phyloP scores from a whole-genome alignment of 2,888 invertebrate genomes.

The Agrenia bidenticulata region DNA sequence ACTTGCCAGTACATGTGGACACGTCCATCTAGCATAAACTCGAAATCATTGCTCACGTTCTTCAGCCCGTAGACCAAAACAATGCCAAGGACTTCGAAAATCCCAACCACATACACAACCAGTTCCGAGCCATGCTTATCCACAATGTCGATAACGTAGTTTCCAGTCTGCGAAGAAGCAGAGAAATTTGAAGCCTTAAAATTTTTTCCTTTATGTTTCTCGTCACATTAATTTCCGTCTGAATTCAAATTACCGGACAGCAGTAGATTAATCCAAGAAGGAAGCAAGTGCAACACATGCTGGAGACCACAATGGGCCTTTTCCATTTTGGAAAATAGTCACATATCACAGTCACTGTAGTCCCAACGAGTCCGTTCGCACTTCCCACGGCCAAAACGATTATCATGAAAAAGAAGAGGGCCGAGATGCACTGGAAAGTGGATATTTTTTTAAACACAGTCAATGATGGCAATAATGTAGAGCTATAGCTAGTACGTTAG shows the following conservation, averaged over 20 bases:
- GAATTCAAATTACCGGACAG: neutral
- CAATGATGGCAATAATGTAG: too few species aligned
- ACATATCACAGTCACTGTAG: constrained; percentile 67
- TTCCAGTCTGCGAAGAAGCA: constrained; percentile 61
- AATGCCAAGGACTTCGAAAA: constrained; percentile 1
- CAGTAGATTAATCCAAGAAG: constrained; percentile 69
- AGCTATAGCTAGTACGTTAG: constrained; percentile 13
- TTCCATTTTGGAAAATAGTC: constrained; percentile 67
- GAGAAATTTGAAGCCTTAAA: neutral
- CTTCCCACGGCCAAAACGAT: constrained; percentile 75
- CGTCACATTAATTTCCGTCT: too few species aligned
- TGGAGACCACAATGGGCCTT: constrained; percentile 64
- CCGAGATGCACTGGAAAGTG: constrained; percentile 56
- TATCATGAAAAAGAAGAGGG: constrained; percentile 81
- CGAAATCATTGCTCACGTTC: constrained; percentile 14
- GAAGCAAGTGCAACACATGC: constrained; percentile 63
- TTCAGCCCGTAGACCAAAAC: constrained; percentile 5
- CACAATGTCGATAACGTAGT: constrained; percentile 63
- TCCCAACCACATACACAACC: constrained; percentile 9
- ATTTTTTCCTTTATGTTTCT: neutral
- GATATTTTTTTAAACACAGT: too few species aligned
- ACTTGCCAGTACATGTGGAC: constrained; percentile 1
- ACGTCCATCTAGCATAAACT: constrained; percentile 5
- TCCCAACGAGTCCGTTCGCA: constrained; percentile 67
- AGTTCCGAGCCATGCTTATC: constrained; percentile 55